Percentiles rank a stretch among this genome's conserved stretches.
These are phyloP conservation scores for Diacarnus erythraeanus DNA, from an alignment of 37 sponge, comb jelly and placozoan genomes.

Conservation along the genomic window DNA sequence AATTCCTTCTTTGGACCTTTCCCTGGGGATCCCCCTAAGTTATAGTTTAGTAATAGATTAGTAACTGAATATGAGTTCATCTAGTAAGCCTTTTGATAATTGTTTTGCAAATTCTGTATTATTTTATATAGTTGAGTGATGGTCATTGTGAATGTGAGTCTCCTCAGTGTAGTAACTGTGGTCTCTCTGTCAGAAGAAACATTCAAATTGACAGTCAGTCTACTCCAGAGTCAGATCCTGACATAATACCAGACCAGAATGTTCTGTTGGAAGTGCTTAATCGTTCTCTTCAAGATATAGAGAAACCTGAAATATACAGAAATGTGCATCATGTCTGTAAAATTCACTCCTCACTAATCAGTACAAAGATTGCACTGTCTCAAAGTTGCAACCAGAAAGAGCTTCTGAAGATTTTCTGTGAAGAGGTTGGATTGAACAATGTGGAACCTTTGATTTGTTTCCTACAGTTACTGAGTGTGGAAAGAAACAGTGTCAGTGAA, in stretches of 20 bases:
- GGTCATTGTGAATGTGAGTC: neutral
- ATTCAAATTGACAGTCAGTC: no score
- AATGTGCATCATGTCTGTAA: neutral
- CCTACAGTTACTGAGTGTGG: neutral
- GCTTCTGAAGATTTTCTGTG: neutral
- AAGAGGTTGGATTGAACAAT: neutral
- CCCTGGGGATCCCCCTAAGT: no score
- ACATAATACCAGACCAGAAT: no score
- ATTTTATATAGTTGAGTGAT: no score
- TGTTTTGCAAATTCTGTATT: no score
- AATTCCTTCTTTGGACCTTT: no score
- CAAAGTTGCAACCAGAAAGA: neutral
- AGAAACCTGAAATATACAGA: neutral
- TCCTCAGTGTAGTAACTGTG: neutral
- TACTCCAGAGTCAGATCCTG: no score
- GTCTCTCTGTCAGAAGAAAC: neutral
- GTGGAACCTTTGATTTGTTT: neutral
- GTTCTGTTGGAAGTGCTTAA: no score
- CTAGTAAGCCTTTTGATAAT: no score
- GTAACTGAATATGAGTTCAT: no score
- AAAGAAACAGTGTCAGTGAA: neutral
- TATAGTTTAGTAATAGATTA: no score
- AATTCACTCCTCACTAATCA: neutral
- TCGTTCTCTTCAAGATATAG: neutral
- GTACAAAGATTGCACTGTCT: neutral